A percentile compares a stretch with the other conserved stretches of the same genome.
These are phyloP conservation scores for Takifugu bimaculatus DNA, from an alignment of 2,113 vertebrate genomes.

Conservation along the genomic window DNA sequence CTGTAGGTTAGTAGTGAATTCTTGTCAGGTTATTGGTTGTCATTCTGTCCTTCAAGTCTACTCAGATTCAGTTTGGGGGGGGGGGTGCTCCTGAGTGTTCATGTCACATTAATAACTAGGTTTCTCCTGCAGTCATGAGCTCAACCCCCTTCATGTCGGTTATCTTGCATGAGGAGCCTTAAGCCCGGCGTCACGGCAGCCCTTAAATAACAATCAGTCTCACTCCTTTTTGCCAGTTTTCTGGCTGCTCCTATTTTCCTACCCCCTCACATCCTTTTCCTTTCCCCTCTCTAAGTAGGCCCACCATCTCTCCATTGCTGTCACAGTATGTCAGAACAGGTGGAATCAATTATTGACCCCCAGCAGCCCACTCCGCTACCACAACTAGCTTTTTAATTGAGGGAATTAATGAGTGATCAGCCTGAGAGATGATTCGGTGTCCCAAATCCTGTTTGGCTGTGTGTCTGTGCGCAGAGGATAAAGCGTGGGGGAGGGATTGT, in stretches of 20 bases:
- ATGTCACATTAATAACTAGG: background rate
- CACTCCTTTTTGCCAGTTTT: constrained; percentile 10
- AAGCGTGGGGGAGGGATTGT: constrained; percentile 31
- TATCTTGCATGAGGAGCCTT: constrained; percentile 55
- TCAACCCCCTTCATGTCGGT: constrained; percentile 57
- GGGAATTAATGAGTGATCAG: constrained; percentile 67
- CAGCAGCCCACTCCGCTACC: constrained; percentile 38
- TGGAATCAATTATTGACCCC: constrained; percentile 71
- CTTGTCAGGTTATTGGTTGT: no score
- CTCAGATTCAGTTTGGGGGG: no score
- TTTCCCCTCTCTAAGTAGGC: constrained; percentile 29
- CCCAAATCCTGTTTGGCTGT: constrained; percentile 34
- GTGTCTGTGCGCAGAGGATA: constrained; percentile 27
- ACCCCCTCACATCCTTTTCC: constrained; percentile 31
- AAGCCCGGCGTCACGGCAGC: constrained; percentile 48
- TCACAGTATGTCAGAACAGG: constrained; percentile 66
- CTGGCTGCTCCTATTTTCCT: background rate
- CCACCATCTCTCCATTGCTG: constrained; percentile 36
- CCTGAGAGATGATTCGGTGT: constrained; percentile 57
- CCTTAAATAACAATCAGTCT: constrained; percentile 54
- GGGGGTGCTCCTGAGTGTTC: constrained; percentile 25
- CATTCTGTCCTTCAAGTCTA: no score
- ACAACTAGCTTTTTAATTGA: constrained; percentile 60
- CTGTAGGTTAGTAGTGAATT: no score
- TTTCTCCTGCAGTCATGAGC: constrained; percentile 64